phyloP scores from a whole-genome alignment of 1,140 invertebrate genomes.

The Drosophila bipectinata region DNA sequence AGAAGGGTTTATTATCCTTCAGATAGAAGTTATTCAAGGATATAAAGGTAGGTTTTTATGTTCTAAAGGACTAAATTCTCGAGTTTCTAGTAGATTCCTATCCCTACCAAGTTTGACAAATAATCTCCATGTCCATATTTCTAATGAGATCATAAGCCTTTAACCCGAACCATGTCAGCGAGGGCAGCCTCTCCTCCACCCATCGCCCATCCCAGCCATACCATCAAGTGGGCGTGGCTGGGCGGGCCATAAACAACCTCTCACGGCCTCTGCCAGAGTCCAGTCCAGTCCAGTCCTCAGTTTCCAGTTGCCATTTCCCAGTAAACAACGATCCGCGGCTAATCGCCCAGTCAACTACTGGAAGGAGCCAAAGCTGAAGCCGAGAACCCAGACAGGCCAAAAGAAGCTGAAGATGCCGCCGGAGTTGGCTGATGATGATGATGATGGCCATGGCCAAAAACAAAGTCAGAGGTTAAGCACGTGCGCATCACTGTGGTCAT shows the following conservation, averaged over 20 bases:
- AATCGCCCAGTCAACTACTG: constrained; percentile 70
- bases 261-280: constrained; percentile 35
- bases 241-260: constrained; percentile 73
- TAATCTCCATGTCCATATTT: constrained; percentile 27
- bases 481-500: constrained; percentile 67
- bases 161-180: constrained; percentile 12
- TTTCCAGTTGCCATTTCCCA: constrained; percentile 48
- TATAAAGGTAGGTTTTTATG: no score
- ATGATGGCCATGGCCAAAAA: constrained; percentile 39
- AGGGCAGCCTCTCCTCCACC: constrained; percentile 1
- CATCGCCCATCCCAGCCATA: constrained; percentile 1
- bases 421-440: constrained; percentile 18
- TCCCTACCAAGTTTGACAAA: neutral
- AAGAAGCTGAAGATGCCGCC: constrained; percentile 20
- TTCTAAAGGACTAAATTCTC: no score
- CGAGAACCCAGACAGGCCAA: neutral
- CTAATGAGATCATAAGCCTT: constrained; percentile 31
- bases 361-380: constrained; percentile 41
- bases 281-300: no score
- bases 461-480: constrained; percentile 82
- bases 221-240: constrained; percentile 65
- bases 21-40: no score
- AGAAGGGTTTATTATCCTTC: no score
- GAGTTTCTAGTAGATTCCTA: no score
- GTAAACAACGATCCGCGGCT: constrained; percentile 71